Conservation (phyloP, 2,888 invertebrate genomes). For the Pseudoips prasinana region DNA sequence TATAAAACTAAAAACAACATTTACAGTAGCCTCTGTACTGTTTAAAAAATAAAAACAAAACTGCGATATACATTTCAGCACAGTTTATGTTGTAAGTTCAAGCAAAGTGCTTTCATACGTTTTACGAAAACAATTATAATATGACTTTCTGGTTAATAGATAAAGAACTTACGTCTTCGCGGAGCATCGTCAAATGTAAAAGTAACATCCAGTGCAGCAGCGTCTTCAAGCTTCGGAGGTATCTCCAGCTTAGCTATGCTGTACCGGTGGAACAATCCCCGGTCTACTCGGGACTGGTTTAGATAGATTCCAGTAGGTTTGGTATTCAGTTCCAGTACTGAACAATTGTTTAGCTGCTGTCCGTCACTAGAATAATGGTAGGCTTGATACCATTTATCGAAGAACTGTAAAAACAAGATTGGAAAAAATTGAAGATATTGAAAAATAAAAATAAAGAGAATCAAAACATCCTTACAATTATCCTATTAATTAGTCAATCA, state of each 20-base stretch:
- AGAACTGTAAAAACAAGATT: constrained; percentile 49
- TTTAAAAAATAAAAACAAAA: no score
- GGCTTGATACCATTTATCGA: constrained; percentile 62
- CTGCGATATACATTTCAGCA: no score
- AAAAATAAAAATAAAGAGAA: no score
- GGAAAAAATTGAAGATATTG: no score
- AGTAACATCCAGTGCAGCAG: constrained; percentile 46
- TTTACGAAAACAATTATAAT: no score
- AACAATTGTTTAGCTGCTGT: constrained; percentile 57
- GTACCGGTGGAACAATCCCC: constrained; percentile 59
- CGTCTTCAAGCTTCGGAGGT: constrained; percentile 41
- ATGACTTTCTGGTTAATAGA: background rate
- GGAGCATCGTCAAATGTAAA: constrained; percentile 57
- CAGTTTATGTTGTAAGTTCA: no score
- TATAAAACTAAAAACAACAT: no score
- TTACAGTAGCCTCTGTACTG: no score
- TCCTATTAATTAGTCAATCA: no score
- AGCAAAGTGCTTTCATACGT: no score
- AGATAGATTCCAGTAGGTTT: constrained; percentile 49
- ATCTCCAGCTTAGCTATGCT: constrained; percentile 50
- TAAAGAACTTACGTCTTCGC: constrained; percentile 52
- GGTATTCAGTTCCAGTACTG: constrained; percentile 47
- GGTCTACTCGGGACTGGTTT: constrained; percentile 62
- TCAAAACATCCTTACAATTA: no score
- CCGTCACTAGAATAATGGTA: constrained; percentile 63